Conservation (phyloP, 2,113 vertebrate genomes). For the Heloderma charlesbogerti region DNA sequence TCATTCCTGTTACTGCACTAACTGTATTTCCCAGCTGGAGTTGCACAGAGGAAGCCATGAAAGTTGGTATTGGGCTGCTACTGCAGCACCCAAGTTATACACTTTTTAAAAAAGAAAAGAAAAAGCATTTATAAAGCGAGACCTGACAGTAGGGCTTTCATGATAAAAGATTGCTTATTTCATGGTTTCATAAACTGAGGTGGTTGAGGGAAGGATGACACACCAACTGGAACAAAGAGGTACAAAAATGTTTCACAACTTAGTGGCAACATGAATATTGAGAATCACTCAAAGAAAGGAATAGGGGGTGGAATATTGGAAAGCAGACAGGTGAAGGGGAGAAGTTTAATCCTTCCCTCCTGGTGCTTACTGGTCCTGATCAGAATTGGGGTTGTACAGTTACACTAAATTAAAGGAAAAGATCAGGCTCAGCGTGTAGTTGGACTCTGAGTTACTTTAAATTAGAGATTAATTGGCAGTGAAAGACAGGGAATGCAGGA, state of each 20-base stretch:
- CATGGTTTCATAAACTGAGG: neutral
- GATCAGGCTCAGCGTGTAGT: too few relatives aligned
- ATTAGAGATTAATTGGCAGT: neutral
- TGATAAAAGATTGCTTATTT: neutral
- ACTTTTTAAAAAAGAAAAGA: neutral
- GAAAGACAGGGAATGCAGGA: neutral
- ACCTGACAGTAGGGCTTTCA: neutral
- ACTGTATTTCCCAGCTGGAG: constrained; percentile 25
- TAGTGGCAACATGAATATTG: neutral
- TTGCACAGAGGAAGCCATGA: constrained; percentile 30
- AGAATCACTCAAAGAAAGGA: neutral
- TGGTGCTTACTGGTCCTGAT: too few relatives aligned
- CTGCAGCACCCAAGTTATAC: neutral
- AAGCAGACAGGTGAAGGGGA: too few relatives aligned
- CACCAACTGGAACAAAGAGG: neutral
- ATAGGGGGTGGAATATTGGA: neutral
- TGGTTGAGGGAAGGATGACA: neutral
- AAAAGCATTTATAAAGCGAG: neutral
- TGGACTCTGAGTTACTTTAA: neutral
- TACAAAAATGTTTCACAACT: neutral
- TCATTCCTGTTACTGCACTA: neutral
- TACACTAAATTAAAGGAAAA: too few relatives aligned
- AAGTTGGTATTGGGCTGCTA: neutral
- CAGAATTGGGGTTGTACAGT: too few relatives aligned
- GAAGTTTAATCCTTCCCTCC: too few relatives aligned